Conservation (phyloP, 2,797 vertebrate species). For the Rhynchonycteris naso region DNA sequence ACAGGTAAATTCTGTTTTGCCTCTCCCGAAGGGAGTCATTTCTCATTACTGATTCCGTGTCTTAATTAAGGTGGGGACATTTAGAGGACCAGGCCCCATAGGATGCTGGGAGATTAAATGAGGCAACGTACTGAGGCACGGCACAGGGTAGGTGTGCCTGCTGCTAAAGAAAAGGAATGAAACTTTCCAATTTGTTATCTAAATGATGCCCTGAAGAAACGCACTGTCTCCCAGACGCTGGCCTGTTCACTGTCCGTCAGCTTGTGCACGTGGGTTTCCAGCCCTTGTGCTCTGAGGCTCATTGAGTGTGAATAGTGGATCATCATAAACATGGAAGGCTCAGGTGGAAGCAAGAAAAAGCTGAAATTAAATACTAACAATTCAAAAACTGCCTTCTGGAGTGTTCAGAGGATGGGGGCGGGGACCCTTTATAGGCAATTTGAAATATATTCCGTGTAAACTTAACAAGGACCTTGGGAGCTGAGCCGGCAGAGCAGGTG, state of each 20-base stretch:
- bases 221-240: neutral
- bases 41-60: neutral
- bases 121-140: neutral
- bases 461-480: neutral
- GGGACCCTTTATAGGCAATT: neutral
- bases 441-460: neutral
- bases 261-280: neutral
- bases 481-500: neutral
- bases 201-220: neutral
- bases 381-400: neutral
- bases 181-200: neutral
- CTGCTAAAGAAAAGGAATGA: neutral
- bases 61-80: neutral
- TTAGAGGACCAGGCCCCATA: neutral
- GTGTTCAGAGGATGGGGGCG: neutral
- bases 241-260: accelerated
- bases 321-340: neutral
- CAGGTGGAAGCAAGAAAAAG: neutral
- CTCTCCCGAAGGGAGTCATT: neutral
- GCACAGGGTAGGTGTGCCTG: neutral
- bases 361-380: neutral
- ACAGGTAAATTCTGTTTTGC: neutral
- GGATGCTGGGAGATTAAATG: neutral
- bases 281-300: neutral
- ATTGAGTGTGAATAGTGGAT: neutral